Percentiles rank a stretch among this genome's conserved stretches.
Conservation (phyloP, 2,113 vertebrate species). For the Rhineura floridana region DNA sequence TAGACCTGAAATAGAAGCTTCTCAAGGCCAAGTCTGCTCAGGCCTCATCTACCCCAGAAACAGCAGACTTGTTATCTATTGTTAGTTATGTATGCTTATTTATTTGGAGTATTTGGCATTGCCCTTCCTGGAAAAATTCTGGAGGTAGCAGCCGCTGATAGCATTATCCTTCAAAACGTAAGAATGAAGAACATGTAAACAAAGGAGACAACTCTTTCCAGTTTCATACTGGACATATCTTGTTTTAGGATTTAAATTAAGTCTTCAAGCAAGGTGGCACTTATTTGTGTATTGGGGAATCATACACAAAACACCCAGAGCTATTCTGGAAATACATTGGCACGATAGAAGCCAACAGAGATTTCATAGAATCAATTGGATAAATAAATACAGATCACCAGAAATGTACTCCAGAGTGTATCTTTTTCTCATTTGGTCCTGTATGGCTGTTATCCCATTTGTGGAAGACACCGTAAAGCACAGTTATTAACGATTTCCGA, state of each 20-base stretch:
- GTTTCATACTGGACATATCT: slow-evolving; percentile 52
- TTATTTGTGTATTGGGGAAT: slow-evolving; percentile 32
- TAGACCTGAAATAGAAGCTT: no score
- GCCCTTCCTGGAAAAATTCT: no score
- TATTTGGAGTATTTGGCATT: no score
- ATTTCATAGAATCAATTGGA: slow-evolving; percentile 7
- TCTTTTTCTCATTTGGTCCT: slow-evolving; percentile 3
- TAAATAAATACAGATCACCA: slow-evolving; percentile 6
- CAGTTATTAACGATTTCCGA: slow-evolving; percentile 8
- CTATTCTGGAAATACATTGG: slow-evolving; percentile 28
- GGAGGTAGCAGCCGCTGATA: no score
- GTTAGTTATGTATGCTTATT: no score
- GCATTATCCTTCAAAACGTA: no score
- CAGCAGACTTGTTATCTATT: no score
- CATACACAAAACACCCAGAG: slow-evolving; percentile 53
- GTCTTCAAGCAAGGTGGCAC: slow-evolving; percentile 43
- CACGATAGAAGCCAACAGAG: slow-evolving; percentile 21
- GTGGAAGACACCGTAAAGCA: background rate
- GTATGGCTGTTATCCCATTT: background rate
- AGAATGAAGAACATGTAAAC: slow-evolving; percentile 24
- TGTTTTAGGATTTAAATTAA: slow-evolving; percentile 44
- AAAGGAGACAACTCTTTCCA: background rate
- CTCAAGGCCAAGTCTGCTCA: no score
- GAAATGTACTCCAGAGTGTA: slow-evolving; percentile 1
- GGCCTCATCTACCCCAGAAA: no score